Evolutionary conservation across 2,888 invertebrate genomes (phyloP), one percentile per base, ranked within the genome.

Genomic region (Adelognathus sp.): DNA sequence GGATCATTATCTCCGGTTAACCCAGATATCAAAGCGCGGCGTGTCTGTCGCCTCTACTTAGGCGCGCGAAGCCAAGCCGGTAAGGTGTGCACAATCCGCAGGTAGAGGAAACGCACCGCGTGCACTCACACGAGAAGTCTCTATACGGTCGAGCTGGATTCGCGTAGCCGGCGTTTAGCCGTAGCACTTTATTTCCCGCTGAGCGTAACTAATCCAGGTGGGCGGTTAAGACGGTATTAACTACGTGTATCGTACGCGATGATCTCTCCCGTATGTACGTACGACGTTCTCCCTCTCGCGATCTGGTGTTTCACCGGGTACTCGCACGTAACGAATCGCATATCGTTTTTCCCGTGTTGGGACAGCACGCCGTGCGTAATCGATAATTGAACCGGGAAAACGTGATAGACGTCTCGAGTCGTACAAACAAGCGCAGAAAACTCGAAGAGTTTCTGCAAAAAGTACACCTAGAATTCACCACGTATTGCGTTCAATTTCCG

Each of bases 171-270:
- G 64, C 73, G 76, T 70, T 74, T 79, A 76, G 67, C 39, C 64
- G 71, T 46, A 24, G 31, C 79, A 77, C 75, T 80, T 76, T 81
- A 81, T 36, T 79, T 75, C 75, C 73, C 75, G 80, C 64, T 71
- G 79, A 79, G 83, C 83, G 83, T 84, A 82, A 84, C 81, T 82
- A 83, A 83, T 83, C 79, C 78, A 79, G 83, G 79, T 82, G 81
- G 79, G 76, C 79, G 82, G 78, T 82, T 79, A 72, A 76, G 61
- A 63, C 64, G 63, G 73, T 77, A 82, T 81, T 81, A 83, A 83
- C 74, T 79, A 82, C 76, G 74, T 70, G 63, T 80, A 82, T 83
- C 76, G 81, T 84, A 73, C 52, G 24, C 74, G 80, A 81, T 54
- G 61, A 83, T 84, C 82, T 80, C 75, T 75, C n/a, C n/a, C 44